Base-by-base conservation (phyloP, 2,113 vertebrate species). In the Meriones unguiculatus region DNA sequence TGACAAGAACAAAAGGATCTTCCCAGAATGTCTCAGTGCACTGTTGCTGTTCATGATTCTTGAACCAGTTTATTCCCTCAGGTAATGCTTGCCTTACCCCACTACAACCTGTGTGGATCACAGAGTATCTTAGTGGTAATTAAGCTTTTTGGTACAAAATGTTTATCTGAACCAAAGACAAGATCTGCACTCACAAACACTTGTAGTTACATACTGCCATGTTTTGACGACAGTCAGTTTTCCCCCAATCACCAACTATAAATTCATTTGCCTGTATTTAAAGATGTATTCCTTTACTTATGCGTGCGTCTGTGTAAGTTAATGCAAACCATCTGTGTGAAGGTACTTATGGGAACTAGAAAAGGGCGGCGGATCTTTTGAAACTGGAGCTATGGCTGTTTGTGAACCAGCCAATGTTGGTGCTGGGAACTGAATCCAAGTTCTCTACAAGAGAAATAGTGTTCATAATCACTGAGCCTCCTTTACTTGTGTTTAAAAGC, bases 201-300 rank as follows among this genome's bases (percentile, higher is more conserved):
- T 52, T 52, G 72, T 46, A n/a, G 59, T 57, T 75, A 82, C 38
- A 46, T 69, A 54, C 59, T 57, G 88, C 24, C 35, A 89, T 20
- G 38, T 65, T 82, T 92, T 54, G 59, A 24, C 64, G 35, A 64
- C 4, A 2, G 5, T 18, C 7, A 46, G 25, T 87, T 69, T 92
- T 86, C 15, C 24, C 15, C 62, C 82, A 76, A 38, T 76, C 69
- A 69, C 41, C 50, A 77, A 46, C 67, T 77, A 64, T 81, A 52
- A 96, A 76, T 67, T 32, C 52, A 87, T 69, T 80, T 81, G 41
- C 10, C 76, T 77, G 5, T 76, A 70, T 75, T 89, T 95, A 78
- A 20, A 54, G 28, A 32, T 52, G 15, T 52, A 50, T 52, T 52
- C 54, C 15, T 78, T 54, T 10, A 50, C 52, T 25, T 77, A 41